Evolutionary conservation across 2,888 invertebrate genomes (phyloP), one percentile per base, ranked within the genome.

Genomic region (Drosophila meridionalis): DNA sequence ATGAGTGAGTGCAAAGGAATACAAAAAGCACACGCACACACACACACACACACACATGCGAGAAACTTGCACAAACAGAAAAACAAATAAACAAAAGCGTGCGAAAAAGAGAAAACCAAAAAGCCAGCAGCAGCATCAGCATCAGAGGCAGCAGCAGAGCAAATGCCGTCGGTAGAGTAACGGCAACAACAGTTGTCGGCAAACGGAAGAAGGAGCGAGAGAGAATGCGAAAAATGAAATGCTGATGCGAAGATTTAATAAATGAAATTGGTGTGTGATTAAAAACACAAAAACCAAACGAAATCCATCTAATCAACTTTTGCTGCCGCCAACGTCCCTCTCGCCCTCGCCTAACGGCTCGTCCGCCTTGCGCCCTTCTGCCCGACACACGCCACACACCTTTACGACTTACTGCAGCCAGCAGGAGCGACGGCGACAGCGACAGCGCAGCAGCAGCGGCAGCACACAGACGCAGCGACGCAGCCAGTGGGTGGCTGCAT

Each of bases 181-280:
- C 63, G 55, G 36, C 42, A 80, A 61, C 66, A 55, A 53, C 58
- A 52, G 69, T 59, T 50, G 20, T 11, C 20, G 32, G 61, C 32
- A 66, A 53, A 59, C 28, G 57, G 47, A 36, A 66, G 45, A 48
- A 64, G 66, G 28, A 12, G 47, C 7, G 80, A 66, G 14, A 70
- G 80, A 75, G 79, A 81, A 80, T 78, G 82, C 80, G 82, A 83
- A 80, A 90, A 91, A 91, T 90, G 82, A 89, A 90, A 89, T 92
- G 91, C 91, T 92, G 92, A 92, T 92, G 92, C 92, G 90, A 92
- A 92, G 92, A 92, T 92, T 92, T 92, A 92, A 92, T 92, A 92
- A 92, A 92, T 92, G 92, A 92, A 92, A 93, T 92, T 92, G 92
- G 92, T 92, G 92, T 93, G 93, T 92, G 92, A 92, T 92, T 92